Base-by-base conservation (phyloP, 2,888 invertebrate genomes). In the Leucania comma region DNA sequence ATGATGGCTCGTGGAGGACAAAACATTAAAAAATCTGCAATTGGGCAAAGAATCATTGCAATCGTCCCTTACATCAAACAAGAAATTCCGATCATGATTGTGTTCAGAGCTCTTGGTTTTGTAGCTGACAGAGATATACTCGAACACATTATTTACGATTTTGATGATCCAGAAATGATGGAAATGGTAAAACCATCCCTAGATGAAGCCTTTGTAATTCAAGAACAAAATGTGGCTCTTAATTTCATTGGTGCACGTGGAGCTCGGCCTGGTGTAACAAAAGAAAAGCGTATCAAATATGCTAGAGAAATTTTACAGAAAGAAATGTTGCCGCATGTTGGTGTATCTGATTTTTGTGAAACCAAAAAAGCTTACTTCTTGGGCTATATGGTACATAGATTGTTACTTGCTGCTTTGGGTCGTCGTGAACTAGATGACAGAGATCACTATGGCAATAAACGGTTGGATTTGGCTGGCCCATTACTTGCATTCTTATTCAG, bases 131-230 rank as follows among this genome's bases (percentile, higher is more conserved):
- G 99, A 89, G 99, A 99, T 95, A 99, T 99, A 88, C 96, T 99
- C 29, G 99, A 99, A 91, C 99, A 99, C 90, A 99, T 99, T 78
- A 99, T 99, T 88, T 99, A 99, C 92, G 99, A 99, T 91, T 99
- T 99, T 95, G 99, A 99, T 93, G 99, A 99, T 95, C 99, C 99
- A 10, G 99, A 99, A 96, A 99, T 99, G 99, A 99, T 99, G 99
- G 99, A 99, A 97, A 99, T 99, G 99, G 99, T 99, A 0, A 99
- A 99, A 92, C 99, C 99, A 0, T 99, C 99, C 0, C 95, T 99
- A 69, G 99, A 99, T 94, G 99, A 99, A 96, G 99, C 99, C 56
- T 99, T 99, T 94, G 99, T 99, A 0, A 99, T 99, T 84, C 99
- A 99, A 95, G 99, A 99, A 91, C 99, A 99, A 93, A 99, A 98